These are phyloP conservation scores for Cynoglossus semilaevis DNA, from an alignment of 2,113 vertebrate species.

Conservation along the genomic window DNA sequence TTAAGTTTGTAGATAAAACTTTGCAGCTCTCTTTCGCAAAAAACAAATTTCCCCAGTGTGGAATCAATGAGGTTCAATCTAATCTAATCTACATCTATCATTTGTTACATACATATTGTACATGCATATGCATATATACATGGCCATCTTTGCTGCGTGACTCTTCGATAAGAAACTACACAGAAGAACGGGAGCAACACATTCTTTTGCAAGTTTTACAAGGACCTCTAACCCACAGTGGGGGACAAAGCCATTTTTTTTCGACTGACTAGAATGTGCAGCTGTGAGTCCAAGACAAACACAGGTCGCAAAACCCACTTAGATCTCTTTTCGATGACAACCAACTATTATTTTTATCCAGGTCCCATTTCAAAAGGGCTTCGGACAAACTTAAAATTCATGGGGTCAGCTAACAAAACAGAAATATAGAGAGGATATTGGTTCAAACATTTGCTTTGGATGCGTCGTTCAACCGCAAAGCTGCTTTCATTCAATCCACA, in stretches of 20 bases:
- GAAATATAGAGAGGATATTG: constrained; percentile 14
- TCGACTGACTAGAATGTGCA: neutral
- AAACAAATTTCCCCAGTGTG: no score
- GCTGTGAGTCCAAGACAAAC: constrained; percentile 19
- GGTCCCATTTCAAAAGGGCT: neutral
- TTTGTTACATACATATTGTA: no score
- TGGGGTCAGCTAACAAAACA: constrained; percentile 10
- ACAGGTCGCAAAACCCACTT: neutral
- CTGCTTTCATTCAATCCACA: constrained; percentile 13
- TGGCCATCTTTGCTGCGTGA: neutral
- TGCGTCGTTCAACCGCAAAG: neutral
- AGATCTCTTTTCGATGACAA: constrained; percentile 1
- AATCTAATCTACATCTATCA: no score
- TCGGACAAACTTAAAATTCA: neutral
- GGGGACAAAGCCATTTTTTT: constrained; percentile 10
- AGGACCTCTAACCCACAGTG: constrained; percentile 6
- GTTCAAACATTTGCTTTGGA: constrained; percentile 19
- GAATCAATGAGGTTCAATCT: neutral
- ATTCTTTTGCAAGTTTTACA: constrained; percentile 36
- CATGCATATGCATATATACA: no score
- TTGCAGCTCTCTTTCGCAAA: no score
- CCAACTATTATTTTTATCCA: neutral
- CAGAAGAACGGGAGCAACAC: constrained; percentile 12
- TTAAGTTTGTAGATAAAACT: no score
- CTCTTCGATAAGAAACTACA: neutral